These are phyloP conservation scores for Pteronura brasiliensis DNA, from an alignment of 2,113 vertebrate genomes.

Conservation along the genomic window DNA sequence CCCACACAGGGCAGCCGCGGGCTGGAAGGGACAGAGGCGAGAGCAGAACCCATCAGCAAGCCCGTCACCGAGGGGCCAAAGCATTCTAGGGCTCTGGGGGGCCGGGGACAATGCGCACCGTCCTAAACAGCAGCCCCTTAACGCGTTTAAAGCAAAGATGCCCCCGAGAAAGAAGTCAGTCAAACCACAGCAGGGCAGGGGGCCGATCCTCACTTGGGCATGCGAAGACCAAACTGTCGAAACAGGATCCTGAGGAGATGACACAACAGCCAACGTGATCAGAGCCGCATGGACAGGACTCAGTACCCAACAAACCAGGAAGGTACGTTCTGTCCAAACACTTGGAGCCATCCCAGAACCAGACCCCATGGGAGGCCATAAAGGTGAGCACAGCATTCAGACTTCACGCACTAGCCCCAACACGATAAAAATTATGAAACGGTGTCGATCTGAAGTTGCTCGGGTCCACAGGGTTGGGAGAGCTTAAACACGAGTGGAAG, in stretches of 20 bases:
- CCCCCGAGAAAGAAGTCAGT: neutral
- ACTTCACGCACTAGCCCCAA: fast-evolving
- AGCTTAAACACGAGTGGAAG: neutral
- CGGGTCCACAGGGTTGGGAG: neutral
- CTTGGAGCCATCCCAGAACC: neutral
- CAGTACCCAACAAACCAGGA: neutral
- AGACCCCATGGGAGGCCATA: neutral
- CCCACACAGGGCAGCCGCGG: neutral
- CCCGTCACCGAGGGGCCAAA: neutral
- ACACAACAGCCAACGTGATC: neutral
- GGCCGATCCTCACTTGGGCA: neutral
- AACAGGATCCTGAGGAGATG: neutral
- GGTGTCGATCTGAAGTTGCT: neutral
- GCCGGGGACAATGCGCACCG: too few species aligned
- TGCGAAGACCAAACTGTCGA: too few species aligned
- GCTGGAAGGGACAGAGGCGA: neutral
- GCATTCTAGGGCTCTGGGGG: fast-evolving
- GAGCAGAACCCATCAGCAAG: neutral
- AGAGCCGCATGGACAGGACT: fast-evolving
- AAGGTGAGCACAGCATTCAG: neutral
- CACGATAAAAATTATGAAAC: too few species aligned
- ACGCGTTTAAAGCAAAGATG: neutral
- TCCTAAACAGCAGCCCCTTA: neutral
- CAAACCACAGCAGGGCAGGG: neutral
- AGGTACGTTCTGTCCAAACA: too few species aligned